A percentile compares a stretch with the other conserved stretches of the same genome.
phyloP scores from a whole-genome alignment of 23 tunicate genomes.

The Clavelina lepadiformis region DNA sequence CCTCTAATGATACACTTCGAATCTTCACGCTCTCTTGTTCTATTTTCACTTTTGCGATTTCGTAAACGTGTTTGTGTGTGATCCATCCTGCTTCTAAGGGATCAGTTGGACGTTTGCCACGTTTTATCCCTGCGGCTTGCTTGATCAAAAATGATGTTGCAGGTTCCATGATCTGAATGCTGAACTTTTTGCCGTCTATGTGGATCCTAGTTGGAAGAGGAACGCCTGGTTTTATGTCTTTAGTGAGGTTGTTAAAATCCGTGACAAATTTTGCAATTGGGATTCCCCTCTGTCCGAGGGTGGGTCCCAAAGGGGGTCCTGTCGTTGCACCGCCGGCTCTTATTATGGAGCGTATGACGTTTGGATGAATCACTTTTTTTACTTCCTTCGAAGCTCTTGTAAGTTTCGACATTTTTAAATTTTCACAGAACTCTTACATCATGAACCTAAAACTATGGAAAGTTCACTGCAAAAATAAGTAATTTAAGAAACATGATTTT shows the following conservation, averaged over 20 bases:
- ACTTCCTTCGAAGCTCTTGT: constrained; percentile 47
- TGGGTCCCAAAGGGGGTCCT: constrained; percentile 80
- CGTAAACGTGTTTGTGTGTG: constrained; percentile 81
- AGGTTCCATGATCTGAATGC: constrained; percentile 58
- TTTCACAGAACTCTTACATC: no score
- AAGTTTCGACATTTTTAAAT: constrained; percentile 77
- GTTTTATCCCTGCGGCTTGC: constrained; percentile 86
- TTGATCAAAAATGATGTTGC: constrained; percentile 29
- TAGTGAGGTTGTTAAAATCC: constrained; percentile 70
- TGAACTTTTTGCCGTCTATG: constrained; percentile 78
- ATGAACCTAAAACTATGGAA: no score
- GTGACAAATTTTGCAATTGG: constrained; percentile 84
- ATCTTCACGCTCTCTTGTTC: constrained; percentile 67
- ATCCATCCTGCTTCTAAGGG: constrained; percentile 51
- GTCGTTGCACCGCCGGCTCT: constrained; percentile 54
- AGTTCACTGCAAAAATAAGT: no score
- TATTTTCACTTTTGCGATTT: constrained; percentile 77
- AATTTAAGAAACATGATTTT: no score
- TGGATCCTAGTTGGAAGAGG: constrained; percentile 62
- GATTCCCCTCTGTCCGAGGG: constrained; percentile 60
- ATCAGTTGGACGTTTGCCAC: constrained; percentile 17
- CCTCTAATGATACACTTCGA: constrained; percentile 41
- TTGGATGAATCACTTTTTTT: constrained; percentile 54
- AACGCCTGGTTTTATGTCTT: constrained; percentile 53
- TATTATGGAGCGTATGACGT: constrained; percentile 35